Evolutionary conservation across 1,140 invertebrate genomes (phyloP), one percentile per base, ranked within the genome.

Genomic region (Popillia japonica): DNA sequence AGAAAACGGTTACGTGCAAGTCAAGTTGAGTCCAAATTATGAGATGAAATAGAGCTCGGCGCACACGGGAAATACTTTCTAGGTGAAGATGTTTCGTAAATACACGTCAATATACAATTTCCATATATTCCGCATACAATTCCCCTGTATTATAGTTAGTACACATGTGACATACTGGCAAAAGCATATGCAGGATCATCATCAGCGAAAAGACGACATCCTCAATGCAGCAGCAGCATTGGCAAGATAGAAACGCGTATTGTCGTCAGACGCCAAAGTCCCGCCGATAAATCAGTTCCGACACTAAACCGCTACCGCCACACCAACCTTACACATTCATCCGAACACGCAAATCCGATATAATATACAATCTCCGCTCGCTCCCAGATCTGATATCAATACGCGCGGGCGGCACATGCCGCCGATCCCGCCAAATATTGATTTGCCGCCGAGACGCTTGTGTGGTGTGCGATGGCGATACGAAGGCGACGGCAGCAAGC

Each of bases 331-430:
- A 17, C 48, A 17, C 48, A 55, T 55, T n/a, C 48, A 55, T 17
- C 48, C 48, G 11, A 55, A 55, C 48, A 55, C 48, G 48, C 17
- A 55, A 55, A 55, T 55, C 48, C 48, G 48, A 55, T 55, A 55
- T 55, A 55, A 55, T 55, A 55, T 55, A 55, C 48, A 55, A 55
- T 55, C 48, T 55, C 48, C 14, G 48, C 48, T 14, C 48, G 11
- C 27, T 4, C 27, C 48, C 48, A 55, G 48, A 55, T 55, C 48
- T 55, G 48, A 55, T 55, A 55, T 55, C 48, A n/a, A 55, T 55
- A 55, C 17, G n/a, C 11, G 14, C 48, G 14, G 14, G 11, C 6
- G 48, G 48, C 14, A 55, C n/a, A 14, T 17, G 48, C 48, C 48
- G 48, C 14, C 48, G 48, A 55, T 55, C 14, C 48, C 48, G 48